phyloP scores from a whole-genome alignment of 2,888 invertebrate genomes.

The Netelia inedita region DNA sequence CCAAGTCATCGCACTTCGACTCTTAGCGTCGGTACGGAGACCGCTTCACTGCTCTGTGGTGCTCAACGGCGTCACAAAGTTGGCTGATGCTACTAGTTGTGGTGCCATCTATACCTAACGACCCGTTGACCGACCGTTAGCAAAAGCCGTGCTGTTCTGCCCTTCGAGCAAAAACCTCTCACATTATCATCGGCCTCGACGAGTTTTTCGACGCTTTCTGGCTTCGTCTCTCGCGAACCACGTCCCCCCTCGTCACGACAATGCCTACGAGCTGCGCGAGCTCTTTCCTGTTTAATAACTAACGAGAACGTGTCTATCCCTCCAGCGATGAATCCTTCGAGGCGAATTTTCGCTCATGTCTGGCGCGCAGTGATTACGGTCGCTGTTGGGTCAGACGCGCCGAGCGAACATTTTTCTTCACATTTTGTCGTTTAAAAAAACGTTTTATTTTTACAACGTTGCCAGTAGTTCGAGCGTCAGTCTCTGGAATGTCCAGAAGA shows the following conservation, averaged over 20 bases:
- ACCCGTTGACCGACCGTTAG: conserved; percentile 61
- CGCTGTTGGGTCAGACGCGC: conserved; percentile 30
- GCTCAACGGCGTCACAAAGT: conserved; percentile 45
- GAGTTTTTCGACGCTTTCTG: conserved; percentile 48
- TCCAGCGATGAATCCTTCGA: not conserved
- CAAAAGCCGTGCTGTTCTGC: conserved; percentile 45
- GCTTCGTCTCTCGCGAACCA: conserved; percentile 29
- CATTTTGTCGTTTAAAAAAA: not conserved
- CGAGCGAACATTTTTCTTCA: not conserved
- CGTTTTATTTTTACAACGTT: not conserved
- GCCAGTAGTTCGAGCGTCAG: not conserved
- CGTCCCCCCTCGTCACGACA: conserved; percentile 2
- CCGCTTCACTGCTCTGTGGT: conserved; percentile 2
- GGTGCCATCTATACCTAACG: conserved; percentile 43
- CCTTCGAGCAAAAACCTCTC: conserved; percentile 45
- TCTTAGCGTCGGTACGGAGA: conserved; percentile 13
- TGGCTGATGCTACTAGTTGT: conserved; percentile 41
- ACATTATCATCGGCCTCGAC: conserved; percentile 38
- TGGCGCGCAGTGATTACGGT: conserved; percentile 25
- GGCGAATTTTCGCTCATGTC: conserved; percentile 1
- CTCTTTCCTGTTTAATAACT: conserved; percentile 15
- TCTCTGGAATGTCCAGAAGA: not conserved
- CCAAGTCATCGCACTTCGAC: conserved; percentile 7
- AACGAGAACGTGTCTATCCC: conserved; percentile 26
- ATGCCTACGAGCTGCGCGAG: conserved; percentile 31